Evolutionary conservation across 2,888 invertebrate genomes (phyloP).

Genomic region (Eubasilissa splendida): DNA sequence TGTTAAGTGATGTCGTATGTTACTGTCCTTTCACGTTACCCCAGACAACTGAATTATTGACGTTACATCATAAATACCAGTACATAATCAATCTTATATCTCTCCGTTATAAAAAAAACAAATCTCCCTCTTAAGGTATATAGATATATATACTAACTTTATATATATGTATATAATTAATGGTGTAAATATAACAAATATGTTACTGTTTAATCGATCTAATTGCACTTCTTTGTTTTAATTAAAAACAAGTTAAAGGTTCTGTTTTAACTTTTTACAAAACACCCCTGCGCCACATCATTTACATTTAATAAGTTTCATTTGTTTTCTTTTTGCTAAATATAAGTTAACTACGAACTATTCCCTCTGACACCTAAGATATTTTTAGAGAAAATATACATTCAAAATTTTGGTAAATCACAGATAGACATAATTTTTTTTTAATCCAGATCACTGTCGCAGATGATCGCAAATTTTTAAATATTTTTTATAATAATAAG

Average conservation of each 20-base stretch:
- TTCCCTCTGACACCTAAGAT: slow-evolving; percentile 64
- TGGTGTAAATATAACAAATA: slow-evolving; percentile 63
- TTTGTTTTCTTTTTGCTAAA: slow-evolving; percentile 45
- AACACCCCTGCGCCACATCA: slow-evolving; percentile 59
- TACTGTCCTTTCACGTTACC: slow-evolving; percentile 12
- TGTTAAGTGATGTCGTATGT: too few species aligned
- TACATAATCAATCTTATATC: slow-evolving; percentile 77
- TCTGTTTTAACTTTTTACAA: slow-evolving; percentile 61
- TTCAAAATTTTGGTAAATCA: slow-evolving; percentile 75
- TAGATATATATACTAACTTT: slow-evolving; percentile 67
- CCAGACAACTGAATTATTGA: slow-evolving; percentile 49
- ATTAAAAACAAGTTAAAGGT: slow-evolving; percentile 63
- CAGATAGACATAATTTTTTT: slow-evolving; percentile 73
- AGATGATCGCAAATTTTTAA: slow-evolving; percentile 58
- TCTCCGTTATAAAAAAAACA: slow-evolving; percentile 70
- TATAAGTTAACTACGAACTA: slow-evolving; percentile 54
- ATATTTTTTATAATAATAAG: slow-evolving; percentile 32
- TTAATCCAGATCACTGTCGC: slow-evolving; percentile 61
- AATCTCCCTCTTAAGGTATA: slow-evolving; percentile 67
- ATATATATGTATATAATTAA: slow-evolving; percentile 59
- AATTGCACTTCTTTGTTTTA: slow-evolving; percentile 76
- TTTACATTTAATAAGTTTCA: slow-evolving; percentile 56
- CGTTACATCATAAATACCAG: slow-evolving; percentile 61
- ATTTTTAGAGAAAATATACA: slow-evolving; percentile 75
- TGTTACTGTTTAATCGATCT: slow-evolving; percentile 70